These are phyloP conservation scores for Octonoba sinensis DNA, from an alignment of 2,888 invertebrate species.

Conservation along the genomic window DNA sequence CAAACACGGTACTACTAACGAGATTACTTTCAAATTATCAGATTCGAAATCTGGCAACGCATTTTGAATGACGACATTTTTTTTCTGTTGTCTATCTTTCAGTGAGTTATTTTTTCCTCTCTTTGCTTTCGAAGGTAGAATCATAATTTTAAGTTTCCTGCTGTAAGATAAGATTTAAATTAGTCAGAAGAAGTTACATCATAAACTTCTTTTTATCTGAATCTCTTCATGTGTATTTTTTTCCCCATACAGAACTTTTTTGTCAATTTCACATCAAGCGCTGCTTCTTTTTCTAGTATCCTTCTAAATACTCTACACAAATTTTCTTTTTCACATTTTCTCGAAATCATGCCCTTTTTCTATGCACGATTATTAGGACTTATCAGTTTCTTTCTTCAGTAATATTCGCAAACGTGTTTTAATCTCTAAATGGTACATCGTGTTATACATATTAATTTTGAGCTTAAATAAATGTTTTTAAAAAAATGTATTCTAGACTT, in stretches of 20 bases:
- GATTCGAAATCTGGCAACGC: slow-evolving; percentile 36
- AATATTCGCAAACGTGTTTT: no score
- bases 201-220: slow-evolving; percentile 4
- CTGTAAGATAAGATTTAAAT: slow-evolving; percentile 23
- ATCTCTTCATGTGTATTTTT: not conserved
- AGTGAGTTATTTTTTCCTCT: not conserved
- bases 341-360: not conserved
- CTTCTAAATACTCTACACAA: not conserved
- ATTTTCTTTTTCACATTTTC: not conserved
- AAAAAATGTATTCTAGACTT: no score
- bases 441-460: no score
- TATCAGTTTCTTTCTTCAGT: no score
- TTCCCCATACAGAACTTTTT: not conserved
- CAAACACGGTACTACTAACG: slow-evolving; percentile 41
- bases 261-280: not conserved
- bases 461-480: no score
- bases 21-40: slow-evolving; percentile 56
- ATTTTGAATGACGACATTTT: no score
- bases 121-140: not conserved
- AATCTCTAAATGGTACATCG: no score
- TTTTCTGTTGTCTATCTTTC: no score
- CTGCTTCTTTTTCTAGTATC: not conserved
- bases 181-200: not conserved
- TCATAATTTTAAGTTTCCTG: slow-evolving; percentile 42
- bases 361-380: not conserved